Evolutionary conservation across 2,797 vertebrate genomes (phyloP), one percentile per base, ranked within the genome.

Genomic region (Varecia variegata): DNA sequence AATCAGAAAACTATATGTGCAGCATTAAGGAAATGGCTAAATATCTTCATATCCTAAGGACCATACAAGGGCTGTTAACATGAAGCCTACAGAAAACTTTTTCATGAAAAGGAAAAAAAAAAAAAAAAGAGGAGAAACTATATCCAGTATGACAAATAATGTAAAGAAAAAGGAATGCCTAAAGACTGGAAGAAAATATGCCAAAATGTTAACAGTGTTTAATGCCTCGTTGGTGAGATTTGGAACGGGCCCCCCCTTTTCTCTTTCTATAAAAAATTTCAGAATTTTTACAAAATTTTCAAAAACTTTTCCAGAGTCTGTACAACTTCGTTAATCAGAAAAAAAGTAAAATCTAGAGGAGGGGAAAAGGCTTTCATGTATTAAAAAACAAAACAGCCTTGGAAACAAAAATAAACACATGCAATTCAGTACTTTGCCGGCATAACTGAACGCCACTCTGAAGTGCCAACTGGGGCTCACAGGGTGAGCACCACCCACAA

Each of bases 361-460:
- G 27, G 4, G 2, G 10, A 38, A 27, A 6, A 30, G 27, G 23
- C 20, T 60, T 90, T 87, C 38, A 47, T 40, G 12, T 43, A 71
- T 76, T 67, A 67, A 94, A 96, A 87, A 56, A 85, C 35, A 58
- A 92, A 95, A 77, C 6, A 76, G 14, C 25, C 50, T 77, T 74
- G 27, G 77, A 80, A 90, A 90, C 40, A 97, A 92, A 93, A 96
- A 80, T 50, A 80, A 88, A 95, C 50, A 77, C 47, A 90, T 50
- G 62, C 27, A 79, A 35, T 9, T 50, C 47, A 70, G 77, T 15
- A 10, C 56, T n/a, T 25, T 38, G 76, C 70, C 60, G 38, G 65
- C 65, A 45, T 35, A n/a, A 58, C 27, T 32, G 86, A 71, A 62
- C 43, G 38, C 15, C 14, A 25, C 77, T 93, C 35, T 68, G 83